These are phyloP conservation scores for Martes flavigula DNA, from an alignment of 2,797 vertebrate genomes.

Conservation along the genomic window DNA sequence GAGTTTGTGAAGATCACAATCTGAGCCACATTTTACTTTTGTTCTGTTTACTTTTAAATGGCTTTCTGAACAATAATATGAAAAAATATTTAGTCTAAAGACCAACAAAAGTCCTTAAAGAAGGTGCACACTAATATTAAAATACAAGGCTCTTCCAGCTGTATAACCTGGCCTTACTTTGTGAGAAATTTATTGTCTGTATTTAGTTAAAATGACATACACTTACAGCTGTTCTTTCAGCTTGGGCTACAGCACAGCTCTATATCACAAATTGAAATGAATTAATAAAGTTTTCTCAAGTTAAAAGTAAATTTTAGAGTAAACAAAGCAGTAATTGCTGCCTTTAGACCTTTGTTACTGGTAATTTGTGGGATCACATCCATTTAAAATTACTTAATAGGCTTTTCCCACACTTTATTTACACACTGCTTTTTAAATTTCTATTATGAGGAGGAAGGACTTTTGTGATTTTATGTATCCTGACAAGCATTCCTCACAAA, in stretches of 20 bases:
- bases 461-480: neutral
- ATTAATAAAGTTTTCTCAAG: conserved; percentile 9
- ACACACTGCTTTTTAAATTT: neutral
- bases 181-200: neutral
- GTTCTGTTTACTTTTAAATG: conserved; percentile 17
- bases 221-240: neutral
- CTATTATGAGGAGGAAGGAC: neutral
- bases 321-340: neutral
- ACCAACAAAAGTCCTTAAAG: neutral
- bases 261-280: conserved; percentile 4
- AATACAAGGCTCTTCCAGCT: neutral
- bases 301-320: neutral
- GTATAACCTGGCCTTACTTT: neutral
- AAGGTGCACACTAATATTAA: neutral
- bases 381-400: conserved; percentile 32
- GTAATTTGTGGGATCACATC: conserved; percentile 5
- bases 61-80: neutral
- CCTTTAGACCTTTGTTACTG: neutral
- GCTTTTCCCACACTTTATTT: conserved; percentile 7
- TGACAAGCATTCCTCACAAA: neutral
- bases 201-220: neutral
- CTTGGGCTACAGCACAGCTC: neutral
- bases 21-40: neutral
- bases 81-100: neutral
- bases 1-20: neutral